Evolutionary conservation across 2,113 vertebrate genomes (phyloP).

Genomic region (Daphoenositta chrysoptera): DNA sequence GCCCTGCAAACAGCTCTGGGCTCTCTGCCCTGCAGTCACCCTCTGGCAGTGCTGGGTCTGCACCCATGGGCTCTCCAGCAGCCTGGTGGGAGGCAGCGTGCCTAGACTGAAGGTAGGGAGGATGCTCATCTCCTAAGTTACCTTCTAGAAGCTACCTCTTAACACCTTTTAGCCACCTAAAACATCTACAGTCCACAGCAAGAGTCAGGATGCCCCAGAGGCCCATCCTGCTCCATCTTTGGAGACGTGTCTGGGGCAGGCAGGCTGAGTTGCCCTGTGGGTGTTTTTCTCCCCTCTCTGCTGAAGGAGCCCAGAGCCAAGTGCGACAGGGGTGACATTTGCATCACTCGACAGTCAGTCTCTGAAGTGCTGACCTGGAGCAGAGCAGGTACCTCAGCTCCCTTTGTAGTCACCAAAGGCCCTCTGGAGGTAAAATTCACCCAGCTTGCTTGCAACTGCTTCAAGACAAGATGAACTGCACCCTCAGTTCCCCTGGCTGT

Average conservation of each 20-base stretch:
- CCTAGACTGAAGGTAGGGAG: neutral
- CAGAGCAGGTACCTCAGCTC: neutral
- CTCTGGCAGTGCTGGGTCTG: neutral
- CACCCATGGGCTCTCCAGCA: neutral
- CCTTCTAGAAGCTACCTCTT: neutral
- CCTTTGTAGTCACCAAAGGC: neutral
- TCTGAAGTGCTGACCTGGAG: neutral
- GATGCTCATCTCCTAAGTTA: neutral
- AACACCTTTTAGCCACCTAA: neutral
- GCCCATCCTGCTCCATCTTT: neutral
- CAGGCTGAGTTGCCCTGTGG: neutral
- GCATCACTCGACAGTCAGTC: neutral
- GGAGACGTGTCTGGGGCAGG: neutral
- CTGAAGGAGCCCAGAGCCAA: neutral
- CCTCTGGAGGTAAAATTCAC: constrained; percentile 14
- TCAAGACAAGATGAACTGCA: neutral
- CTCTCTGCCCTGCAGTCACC: neutral
- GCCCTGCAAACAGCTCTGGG: neutral
- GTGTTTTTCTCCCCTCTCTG: neutral
- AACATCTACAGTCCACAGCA: neutral
- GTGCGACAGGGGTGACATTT: neutral
- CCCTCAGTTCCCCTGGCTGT: neutral
- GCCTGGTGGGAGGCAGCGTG: neutral
- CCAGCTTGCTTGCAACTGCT: neutral
- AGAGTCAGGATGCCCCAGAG: neutral